Conservation (phyloP, 1,140 invertebrate species). For the Drosophila orena region DNA sequence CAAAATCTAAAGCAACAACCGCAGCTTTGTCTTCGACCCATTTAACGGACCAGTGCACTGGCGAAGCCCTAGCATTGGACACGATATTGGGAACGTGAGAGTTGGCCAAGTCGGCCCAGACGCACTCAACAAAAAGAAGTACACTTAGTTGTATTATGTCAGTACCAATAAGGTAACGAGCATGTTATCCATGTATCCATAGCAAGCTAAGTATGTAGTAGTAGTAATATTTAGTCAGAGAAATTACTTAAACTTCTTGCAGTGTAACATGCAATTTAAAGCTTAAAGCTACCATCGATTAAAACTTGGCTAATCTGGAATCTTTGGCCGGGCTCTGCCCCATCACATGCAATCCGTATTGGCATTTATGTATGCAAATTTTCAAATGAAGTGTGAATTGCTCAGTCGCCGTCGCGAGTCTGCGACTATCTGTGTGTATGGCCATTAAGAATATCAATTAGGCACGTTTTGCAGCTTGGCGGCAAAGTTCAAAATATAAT, state of each 20-base stretch:
- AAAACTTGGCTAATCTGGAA: constrained; percentile 56
- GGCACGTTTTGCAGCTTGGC: constrained; percentile 64
- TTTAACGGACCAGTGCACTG: constrained; percentile 76
- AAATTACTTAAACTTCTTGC: neutral
- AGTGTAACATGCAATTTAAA: neutral
- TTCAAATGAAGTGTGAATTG: constrained; percentile 72
- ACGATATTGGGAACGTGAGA: constrained; percentile 58
- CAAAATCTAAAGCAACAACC: constrained; percentile 36
- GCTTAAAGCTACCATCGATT: constrained; percentile 37
- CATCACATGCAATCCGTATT: constrained; percentile 60
- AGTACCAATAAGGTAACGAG: too few species aligned
- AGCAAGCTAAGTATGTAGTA: too few species aligned
- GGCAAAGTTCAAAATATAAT: constrained; percentile 62
- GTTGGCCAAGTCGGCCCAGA: constrained; percentile 9
- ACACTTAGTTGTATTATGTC: too few species aligned
- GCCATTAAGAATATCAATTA: constrained; percentile 64
- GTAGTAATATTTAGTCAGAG: too few species aligned
- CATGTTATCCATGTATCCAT: too few species aligned
- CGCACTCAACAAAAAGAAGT: constrained; percentile 18
- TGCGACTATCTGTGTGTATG: constrained; percentile 33
- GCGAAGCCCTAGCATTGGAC: constrained; percentile 33
- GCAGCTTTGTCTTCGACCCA: constrained; percentile 79
- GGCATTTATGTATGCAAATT: constrained; percentile 70
- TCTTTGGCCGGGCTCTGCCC: constrained; percentile 7
- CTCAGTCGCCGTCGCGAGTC: constrained; percentile 31